A percentile compares a stretch with the other conserved stretches of the same genome.
phyloP scores from a whole-genome alignment of 2,113 vertebrate genomes.

The Periophthalmus modestus region DNA sequence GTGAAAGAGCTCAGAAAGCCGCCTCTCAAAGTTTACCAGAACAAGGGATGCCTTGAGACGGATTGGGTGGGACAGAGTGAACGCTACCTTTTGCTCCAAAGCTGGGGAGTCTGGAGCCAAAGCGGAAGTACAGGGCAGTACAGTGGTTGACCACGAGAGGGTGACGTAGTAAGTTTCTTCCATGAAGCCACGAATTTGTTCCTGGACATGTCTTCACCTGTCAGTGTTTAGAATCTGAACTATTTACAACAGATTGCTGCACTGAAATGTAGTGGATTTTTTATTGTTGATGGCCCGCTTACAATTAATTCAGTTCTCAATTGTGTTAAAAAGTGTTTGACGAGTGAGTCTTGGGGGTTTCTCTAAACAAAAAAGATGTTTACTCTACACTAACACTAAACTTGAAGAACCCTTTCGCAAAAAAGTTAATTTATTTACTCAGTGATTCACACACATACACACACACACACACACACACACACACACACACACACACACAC shows the following conservation, averaged over 20 bases:
- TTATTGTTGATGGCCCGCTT: neutral
- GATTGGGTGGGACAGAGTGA: constrained; percentile 43
- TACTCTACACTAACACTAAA: neutral
- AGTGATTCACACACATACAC: too few species aligned
- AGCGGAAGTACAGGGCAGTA: constrained; percentile 8
- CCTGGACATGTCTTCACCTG: neutral
- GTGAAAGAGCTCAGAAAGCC: neutral
- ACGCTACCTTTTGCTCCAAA: neutral
- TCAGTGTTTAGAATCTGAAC: neutral
- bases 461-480: too few species aligned
- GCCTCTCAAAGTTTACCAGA: constrained; percentile 12
- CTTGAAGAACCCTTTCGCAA: too few species aligned
- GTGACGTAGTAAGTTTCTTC: neutral
- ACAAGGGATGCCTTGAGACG: constrained; percentile 48
- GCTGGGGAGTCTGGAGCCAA: neutral
- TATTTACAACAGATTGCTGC: too few species aligned
- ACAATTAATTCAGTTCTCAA: neutral
- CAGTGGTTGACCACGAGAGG: neutral
- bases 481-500: too few species aligned
- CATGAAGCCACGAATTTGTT: neutral
- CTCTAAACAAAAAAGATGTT: neutral
- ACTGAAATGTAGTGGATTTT: too few species aligned
- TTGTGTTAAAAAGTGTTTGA: neutral
- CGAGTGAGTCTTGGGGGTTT: neutral
- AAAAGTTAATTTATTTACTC: neutral